phyloP scores from a whole-genome alignment of 1,140 invertebrate species.

The Belonocnema kinseyi region DNA sequence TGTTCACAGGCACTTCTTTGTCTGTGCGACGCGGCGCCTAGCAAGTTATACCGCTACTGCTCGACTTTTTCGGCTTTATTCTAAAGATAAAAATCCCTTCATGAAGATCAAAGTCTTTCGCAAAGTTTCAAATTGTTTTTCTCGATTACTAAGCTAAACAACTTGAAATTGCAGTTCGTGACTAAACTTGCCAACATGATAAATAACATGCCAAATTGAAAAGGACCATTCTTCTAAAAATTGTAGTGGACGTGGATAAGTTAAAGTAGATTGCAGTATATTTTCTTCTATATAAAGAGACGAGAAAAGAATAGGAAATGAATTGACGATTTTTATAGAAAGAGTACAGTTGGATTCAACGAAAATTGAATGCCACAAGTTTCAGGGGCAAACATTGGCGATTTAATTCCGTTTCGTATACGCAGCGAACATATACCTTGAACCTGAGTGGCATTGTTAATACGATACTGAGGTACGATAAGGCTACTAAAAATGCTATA shows the following conservation, averaged over 20 bases:
- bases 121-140: too few species aligned
- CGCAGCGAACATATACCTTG: slow-evolving; percentile 21
- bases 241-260: neutral
- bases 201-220: too few species aligned
- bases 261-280: neutral
- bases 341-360: slow-evolving; percentile 23
- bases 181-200: too few species aligned
- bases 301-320: slow-evolving; percentile 12
- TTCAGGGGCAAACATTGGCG: slow-evolving; percentile 30
- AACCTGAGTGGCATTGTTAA: slow-evolving; percentile 27
- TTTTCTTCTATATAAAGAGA: slow-evolving; percentile 4
- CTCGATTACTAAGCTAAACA: too few species aligned
- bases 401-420: slow-evolving; percentile 31
- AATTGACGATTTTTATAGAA: slow-evolving; percentile 17
- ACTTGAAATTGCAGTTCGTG: too few species aligned
- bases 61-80: too few species aligned
- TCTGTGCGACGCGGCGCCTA: too few species aligned
- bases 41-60: too few species aligned
- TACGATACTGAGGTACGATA: slow-evolving; percentile 19
- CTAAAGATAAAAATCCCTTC: too few species aligned
- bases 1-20: too few species aligned
- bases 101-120: too few species aligned
- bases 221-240: neutral
- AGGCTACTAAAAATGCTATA: slow-evolving; percentile 26
- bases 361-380: slow-evolving; percentile 25